These are phyloP conservation scores for Tyto alba DNA, from an alignment of 2,113 vertebrate species.

Conservation along the genomic window DNA sequence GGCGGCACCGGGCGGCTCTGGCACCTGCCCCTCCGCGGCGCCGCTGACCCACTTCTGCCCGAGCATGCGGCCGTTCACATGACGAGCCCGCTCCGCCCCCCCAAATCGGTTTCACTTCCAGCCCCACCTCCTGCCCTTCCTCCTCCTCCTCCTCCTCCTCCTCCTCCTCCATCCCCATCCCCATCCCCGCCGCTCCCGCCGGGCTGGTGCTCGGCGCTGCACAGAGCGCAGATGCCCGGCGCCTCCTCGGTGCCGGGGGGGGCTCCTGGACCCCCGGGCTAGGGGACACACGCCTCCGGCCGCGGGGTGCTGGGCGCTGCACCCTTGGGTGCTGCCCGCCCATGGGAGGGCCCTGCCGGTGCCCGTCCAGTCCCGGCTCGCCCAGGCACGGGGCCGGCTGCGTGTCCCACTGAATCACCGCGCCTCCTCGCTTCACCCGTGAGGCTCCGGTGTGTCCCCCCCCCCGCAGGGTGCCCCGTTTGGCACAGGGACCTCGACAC, in stretches of 20 bases:
- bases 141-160: neutral
- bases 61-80: conserved; percentile 61
- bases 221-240: too few species aligned
- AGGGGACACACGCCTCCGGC: too few species aligned
- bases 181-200: neutral
- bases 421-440: neutral
- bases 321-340: neutral
- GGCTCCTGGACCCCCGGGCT: neutral
- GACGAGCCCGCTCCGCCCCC: conserved; percentile 34
- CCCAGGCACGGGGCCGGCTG: conserved; percentile 16
- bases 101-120: conserved; percentile 21
- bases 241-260: neutral
- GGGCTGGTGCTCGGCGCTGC: neutral
- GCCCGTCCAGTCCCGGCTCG: conserved; percentile 16
- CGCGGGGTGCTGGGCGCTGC: neutral
- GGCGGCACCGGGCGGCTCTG: neutral
- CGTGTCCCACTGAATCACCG: neutral
- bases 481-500: neutral
- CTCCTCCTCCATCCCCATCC: neutral
- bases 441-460: neutral
- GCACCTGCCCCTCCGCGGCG: conserved; percentile 16
- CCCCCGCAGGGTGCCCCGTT: neutral
- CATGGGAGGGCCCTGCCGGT: neutral
- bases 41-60: conserved; percentile 61
- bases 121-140: conserved; percentile 3